Evolutionary conservation across 2,113 vertebrate genomes (phyloP).

Genomic region (Boleophthalmus pectinirostris): DNA sequence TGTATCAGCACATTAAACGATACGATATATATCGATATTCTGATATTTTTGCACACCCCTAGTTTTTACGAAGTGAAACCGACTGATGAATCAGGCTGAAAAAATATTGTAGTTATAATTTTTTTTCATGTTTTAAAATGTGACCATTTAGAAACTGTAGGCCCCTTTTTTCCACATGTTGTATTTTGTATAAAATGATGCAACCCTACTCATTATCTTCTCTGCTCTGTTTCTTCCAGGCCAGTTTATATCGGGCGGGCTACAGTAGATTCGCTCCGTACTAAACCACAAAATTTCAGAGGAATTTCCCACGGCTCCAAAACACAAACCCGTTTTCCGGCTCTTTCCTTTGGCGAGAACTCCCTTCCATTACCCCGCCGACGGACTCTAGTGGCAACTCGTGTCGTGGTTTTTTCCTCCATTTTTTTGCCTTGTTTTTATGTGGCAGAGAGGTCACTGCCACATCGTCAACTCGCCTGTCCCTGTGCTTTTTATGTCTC

Average conservation of each 20-base stretch:
- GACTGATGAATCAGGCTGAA: too few relatives aligned
- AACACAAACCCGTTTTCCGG: slow-evolving; percentile 40
- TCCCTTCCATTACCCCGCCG: slow-evolving; percentile 56
- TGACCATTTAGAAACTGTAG: not conserved
- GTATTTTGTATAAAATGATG: not conserved
- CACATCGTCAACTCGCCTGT: slow-evolving; percentile 55
- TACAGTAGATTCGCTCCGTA: slow-evolving; percentile 79
- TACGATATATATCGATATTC: too few relatives aligned
- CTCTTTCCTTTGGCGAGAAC: slow-evolving; percentile 56
- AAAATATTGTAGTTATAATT: too few relatives aligned
- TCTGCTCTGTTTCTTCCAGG: slow-evolving; percentile 65
- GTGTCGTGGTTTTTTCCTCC: slow-evolving; percentile 14
- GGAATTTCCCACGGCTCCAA: slow-evolving; percentile 55
- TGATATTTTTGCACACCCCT: too few relatives aligned
- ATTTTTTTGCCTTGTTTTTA: slow-evolving; percentile 12
- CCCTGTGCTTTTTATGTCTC: slow-evolving; percentile 31
- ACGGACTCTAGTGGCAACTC: slow-evolving; percentile 49
- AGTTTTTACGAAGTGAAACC: too few relatives aligned
- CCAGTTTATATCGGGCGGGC: slow-evolving; percentile 77
- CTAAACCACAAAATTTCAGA: slow-evolving; percentile 59
- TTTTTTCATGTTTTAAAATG: too few relatives aligned
- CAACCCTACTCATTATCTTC: not conserved
- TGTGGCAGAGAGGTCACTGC: slow-evolving; percentile 49
- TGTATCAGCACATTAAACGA: too few relatives aligned
- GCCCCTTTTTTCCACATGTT: not conserved